Evolutionary conservation across 2,888 invertebrate genomes (phyloP).

Genomic region (Coleophora flavipennella): DNA sequence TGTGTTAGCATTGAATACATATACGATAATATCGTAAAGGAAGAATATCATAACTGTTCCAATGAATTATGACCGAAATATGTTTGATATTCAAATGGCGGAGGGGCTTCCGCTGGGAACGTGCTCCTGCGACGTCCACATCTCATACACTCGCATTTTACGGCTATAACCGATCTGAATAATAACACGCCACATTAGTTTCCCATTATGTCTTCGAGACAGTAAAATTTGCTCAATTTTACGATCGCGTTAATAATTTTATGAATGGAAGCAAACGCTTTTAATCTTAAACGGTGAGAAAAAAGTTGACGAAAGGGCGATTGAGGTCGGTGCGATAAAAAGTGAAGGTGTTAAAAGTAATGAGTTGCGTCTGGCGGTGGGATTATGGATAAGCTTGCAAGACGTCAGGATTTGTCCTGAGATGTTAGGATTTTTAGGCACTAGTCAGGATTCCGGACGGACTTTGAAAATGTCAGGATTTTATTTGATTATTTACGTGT

Average conservation of each 20-base stretch:
- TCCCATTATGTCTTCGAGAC: constrained; percentile 72
- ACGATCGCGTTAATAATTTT: constrained; percentile 73
- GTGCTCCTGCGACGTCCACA: constrained; percentile 32
- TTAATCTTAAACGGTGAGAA: constrained; percentile 56
- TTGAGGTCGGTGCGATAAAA: constrained; percentile 48
- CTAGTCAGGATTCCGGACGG: no score
- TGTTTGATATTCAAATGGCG: constrained; percentile 68
- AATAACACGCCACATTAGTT: constrained; percentile 74
- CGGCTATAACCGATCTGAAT: constrained; percentile 69
- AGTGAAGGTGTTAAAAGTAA: constrained; percentile 50
- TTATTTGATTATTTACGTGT: no score
- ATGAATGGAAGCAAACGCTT: constrained; percentile 69
- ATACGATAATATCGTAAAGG: constrained; percentile 50
- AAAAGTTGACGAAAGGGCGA: constrained; percentile 45
- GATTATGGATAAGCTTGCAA: no score
- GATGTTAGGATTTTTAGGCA: no score
- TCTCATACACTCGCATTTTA: constrained; percentile 65
- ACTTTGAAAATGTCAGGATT: no score
- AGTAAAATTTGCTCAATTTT: constrained; percentile 73
- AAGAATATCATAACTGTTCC: constrained; percentile 68
- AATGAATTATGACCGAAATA: constrained; percentile 64
- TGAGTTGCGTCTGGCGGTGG: constrained; percentile 15
- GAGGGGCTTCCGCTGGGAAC: constrained; percentile 60
- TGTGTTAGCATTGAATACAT: constrained; percentile 47
- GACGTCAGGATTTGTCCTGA: no score